A percentile compares a stretch with the other conserved stretches of the same genome.
These are phyloP conservation scores for Promerops cafer DNA, from an alignment of 2,113 vertebrate species.

Conservation along the genomic window DNA sequence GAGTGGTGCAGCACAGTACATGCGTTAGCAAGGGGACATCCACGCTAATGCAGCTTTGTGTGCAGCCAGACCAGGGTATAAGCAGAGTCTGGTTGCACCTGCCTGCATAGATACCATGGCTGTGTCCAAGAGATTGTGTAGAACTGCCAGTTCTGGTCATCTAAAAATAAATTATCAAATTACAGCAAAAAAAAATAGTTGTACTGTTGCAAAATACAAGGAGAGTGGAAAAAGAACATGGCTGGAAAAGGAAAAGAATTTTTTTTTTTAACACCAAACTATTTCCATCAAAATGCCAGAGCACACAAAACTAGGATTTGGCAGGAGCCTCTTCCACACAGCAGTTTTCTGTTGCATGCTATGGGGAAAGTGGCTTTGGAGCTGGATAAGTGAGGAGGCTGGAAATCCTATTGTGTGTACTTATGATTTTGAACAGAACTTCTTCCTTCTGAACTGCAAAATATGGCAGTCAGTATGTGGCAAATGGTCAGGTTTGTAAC, in stretches of 20 bases:
- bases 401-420: conserved; percentile 6
- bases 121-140: neutral
- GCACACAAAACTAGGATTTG: neutral
- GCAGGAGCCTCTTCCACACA: neutral
- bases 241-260: neutral
- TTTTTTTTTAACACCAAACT: neutral
- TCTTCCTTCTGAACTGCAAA: neutral
- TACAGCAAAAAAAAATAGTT: neutral
- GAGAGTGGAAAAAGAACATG: neutral
- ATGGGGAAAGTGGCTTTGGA: neutral
- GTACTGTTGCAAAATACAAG: neutral
- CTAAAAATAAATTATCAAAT: conserved; percentile 27
- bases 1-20: neutral
- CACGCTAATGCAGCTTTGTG: neutral
- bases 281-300: conserved; percentile 23
- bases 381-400: neutral
- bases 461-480: neutral
- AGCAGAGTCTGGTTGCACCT: neutral
- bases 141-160: conserved; percentile 46
- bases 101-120: neutral
- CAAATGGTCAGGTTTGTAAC: neutral
- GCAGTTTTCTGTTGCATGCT: neutral
- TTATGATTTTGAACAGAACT: neutral
- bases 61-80: neutral
- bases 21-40: neutral